Base-by-base conservation (phyloP, 2,113 vertebrate genomes). In the Talpa occidentalis region DNA sequence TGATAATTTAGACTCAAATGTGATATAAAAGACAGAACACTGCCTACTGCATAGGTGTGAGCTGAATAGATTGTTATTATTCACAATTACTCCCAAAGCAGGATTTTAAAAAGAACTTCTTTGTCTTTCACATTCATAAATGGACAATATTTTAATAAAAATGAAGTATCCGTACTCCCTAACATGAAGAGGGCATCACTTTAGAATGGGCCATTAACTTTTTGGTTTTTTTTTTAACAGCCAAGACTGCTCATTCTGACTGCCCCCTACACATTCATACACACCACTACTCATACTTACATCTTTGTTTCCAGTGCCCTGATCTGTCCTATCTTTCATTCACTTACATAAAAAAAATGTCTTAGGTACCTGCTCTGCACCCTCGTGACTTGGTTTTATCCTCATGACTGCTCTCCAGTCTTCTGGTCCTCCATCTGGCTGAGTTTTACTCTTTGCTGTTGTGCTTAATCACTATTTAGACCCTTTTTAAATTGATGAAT, bases 121-220 rank as follows among this genome's bases (percentile, higher is more conserved):
- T 64, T 1, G 26, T 24, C 37, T 88, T 96, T 81, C 15, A 74
- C 42, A 54, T 79, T 84, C 84, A 56, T 74, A 73, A 85, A 85
- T 9, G 90, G 37, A 32, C 0, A 66, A 66, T 92, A 59, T 81
- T 80, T 83, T 84, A 93, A 90, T 26, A 94, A 60, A 35, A 90
- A 80, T n/a, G 32, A 76, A 91, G 35, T 69, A 22, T 22, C 40
- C 44, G 1, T 40, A 37, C 32, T 93, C 85, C 44, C 40, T 91
- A 22, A 26, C 69, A 74, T 11, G 16, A 84, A 87, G 73, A 70
- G 40, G 2, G 56, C 15, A 60, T 77, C 64, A 83, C 64, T 96
- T 93, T 91, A 91, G 80, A 92, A 87, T 87, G 32, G 67, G 35
- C 28, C 56, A 74, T 85, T 85, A 56, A 64, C 14, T 64, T 85